Base-by-base conservation (phyloP, 2,113 vertebrate genomes). In the Rhinolophus sinicus region DNA sequence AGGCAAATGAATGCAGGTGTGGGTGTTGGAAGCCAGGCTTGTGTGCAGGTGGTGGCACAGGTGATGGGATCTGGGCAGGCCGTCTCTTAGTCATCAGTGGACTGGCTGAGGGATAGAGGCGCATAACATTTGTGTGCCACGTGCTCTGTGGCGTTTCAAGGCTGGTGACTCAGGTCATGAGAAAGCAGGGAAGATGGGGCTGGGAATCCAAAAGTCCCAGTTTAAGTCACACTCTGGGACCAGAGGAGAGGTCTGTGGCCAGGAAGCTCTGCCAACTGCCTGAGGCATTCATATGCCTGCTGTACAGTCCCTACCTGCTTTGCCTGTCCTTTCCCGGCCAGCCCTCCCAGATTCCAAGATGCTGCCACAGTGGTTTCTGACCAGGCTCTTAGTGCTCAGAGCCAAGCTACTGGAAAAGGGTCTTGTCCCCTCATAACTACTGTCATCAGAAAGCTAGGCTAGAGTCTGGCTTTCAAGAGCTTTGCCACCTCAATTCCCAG, bases 91-190 rank as follows among this genome's bases (percentile, higher is more conserved):
- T 44, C 28, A 67, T 44, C n/a, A 13, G 65, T 0, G 1, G 38
- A 6, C n/a, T 28, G 50, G 18, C 28, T 35, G 28, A 52, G 24
- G 80, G 72, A 24, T 3, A 9, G 19, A 67, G 40, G 18, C 80
- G 40, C 30, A 7, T 13, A 1, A 16, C 0, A 2, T n/a, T 21
- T 6, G 14, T 28, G 56, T 50, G 35, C 2, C 5, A 33, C 14
- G 54, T 40, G 26, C 93, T 72, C 22, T 40, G 18, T 0, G 35
- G 54, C 33, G 67, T 83, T 92, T 83, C 75, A 70, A 58, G 44
- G 33, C 77, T 77, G 47, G 33, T 73, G 64, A 81, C 30, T 52
- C 7, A 26, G 52, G 21, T 69, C 70, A 64, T 0, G 2, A 75
- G 56, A 81, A 38, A 24, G 28, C 38, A 76, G 26, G 1, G 18